A percentile compares a stretch with the other conserved stretches of the same genome.
phyloP scores from a whole-genome alignment of 2,113 vertebrate species.

The Syngnathus floridae region DNA sequence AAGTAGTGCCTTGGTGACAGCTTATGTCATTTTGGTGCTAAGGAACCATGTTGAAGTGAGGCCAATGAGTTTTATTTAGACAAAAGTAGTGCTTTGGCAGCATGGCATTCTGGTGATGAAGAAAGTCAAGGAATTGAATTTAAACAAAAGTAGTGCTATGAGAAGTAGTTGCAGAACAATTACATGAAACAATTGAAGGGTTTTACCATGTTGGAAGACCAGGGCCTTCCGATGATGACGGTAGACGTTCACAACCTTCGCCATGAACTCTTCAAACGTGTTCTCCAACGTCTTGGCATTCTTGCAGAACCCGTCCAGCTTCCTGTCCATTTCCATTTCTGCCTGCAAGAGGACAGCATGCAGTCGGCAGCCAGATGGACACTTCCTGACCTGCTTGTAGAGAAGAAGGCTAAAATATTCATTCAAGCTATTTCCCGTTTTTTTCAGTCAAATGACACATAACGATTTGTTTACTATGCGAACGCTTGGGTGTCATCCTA shows the following conservation, averaged over 20 bases:
- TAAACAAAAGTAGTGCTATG: background rate
- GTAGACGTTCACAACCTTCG: constrained; percentile 43
- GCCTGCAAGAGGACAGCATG: constrained; percentile 55
- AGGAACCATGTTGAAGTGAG: background rate
- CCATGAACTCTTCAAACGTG: constrained; percentile 31
- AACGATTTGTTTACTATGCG: background rate
- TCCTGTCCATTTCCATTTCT: constrained; percentile 31
- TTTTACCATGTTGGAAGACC: constrained; percentile 49
- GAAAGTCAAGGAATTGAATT: background rate
- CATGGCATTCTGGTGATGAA: background rate
- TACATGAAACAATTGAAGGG: background rate
- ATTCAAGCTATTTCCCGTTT: background rate
- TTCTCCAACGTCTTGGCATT: constrained; percentile 1
- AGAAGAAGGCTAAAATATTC: background rate
- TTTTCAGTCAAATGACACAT: background rate
- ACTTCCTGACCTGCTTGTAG: constrained; percentile 40
- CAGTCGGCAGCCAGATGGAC: constrained; percentile 70
- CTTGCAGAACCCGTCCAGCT: constrained; percentile 49
- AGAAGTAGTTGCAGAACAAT: background rate
- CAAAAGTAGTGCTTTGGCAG: background rate
- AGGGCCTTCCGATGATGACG: constrained; percentile 35
- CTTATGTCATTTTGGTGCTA: background rate
- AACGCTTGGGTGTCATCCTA: background rate
- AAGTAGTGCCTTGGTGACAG: too few relatives aligned
- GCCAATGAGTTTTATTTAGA: background rate